Evolutionary conservation across 2,113 vertebrate species (phyloP).

Genomic region (Ochotona princeps): DNA sequence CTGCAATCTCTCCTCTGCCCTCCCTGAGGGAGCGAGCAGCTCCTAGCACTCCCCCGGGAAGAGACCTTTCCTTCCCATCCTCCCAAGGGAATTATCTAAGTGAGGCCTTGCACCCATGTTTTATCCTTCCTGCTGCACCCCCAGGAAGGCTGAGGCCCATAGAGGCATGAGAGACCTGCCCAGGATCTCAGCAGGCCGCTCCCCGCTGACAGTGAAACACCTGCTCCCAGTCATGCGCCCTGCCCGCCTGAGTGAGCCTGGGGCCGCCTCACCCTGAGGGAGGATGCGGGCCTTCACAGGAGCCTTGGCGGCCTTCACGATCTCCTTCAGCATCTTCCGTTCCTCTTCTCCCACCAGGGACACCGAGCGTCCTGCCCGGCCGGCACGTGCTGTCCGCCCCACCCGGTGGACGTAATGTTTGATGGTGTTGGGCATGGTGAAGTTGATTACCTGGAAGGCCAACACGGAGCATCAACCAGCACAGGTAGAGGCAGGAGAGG

Average conservation of each 20-base stretch:
- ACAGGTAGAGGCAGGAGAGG: background rate
- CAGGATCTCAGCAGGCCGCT: background rate
- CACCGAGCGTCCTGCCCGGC: constrained; percentile 94
- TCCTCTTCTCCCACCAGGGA: constrained; percentile 97
- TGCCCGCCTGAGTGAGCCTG: too few relatives aligned
- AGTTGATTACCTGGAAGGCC: constrained; percentile 94
- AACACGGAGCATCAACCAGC: background rate
- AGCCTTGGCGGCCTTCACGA: constrained; percentile 93
- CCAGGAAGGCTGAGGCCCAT: background rate
- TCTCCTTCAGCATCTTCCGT: constrained; percentile 96
- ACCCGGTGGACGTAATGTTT: constrained; percentile 99
- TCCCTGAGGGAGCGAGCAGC: background rate
- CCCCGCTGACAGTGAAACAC: background rate
- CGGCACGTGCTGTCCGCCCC: constrained; percentile 94
- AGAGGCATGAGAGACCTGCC: background rate
- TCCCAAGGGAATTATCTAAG: background rate
- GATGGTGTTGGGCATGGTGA: constrained; percentile 97
- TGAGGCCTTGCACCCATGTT: background rate
- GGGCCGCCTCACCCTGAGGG: constrained; percentile 89
- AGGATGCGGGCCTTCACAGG: constrained; percentile 95
- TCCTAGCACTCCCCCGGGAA: background rate
- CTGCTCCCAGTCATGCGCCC: background rate
- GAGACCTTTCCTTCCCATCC: background rate
- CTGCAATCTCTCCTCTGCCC: background rate
- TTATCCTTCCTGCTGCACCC: background rate